phyloP scores from a whole-genome alignment of 2,797 vertebrate genomes.

The Diceros bicornis region DNA sequence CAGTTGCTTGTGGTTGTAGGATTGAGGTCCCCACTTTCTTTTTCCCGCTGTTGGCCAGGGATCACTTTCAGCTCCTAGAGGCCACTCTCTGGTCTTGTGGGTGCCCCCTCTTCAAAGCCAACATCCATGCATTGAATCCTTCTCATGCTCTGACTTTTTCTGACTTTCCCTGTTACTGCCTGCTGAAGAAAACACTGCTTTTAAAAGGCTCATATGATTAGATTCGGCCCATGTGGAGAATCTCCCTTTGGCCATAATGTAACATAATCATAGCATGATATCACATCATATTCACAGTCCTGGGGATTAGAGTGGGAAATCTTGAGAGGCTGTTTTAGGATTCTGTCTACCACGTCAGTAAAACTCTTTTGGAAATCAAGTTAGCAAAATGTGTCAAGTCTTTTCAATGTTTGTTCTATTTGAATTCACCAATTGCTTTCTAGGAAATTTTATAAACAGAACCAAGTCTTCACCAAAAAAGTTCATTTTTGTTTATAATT shows the following conservation, averaged over 20 bases:
- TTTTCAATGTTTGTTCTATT: no score
- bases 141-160: not conserved
- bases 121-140: not conserved
- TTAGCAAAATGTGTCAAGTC: no score
- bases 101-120: not conserved
- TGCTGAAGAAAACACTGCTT: not conserved
- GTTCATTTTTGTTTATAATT: no score
- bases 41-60: not conserved
- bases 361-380: slow-evolving; percentile 40
- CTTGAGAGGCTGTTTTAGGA: not conserved
- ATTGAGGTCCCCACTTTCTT: not conserved
- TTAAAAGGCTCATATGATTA: not conserved
- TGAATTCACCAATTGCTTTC: no score
- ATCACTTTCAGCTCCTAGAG: not conserved
- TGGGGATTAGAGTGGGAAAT: not conserved
- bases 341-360: not conserved
- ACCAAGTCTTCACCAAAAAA: no score
- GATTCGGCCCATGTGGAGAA: not conserved
- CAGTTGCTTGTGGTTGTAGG: not conserved
- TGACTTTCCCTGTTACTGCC: not conserved
- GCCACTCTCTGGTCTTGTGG: not conserved
- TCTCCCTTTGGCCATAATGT: not conserved
- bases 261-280: not conserved
- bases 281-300: not conserved
- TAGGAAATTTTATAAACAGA: no score